Conservation (phyloP, 2,888 invertebrate genomes). For the Melipona beecheii region DNA sequence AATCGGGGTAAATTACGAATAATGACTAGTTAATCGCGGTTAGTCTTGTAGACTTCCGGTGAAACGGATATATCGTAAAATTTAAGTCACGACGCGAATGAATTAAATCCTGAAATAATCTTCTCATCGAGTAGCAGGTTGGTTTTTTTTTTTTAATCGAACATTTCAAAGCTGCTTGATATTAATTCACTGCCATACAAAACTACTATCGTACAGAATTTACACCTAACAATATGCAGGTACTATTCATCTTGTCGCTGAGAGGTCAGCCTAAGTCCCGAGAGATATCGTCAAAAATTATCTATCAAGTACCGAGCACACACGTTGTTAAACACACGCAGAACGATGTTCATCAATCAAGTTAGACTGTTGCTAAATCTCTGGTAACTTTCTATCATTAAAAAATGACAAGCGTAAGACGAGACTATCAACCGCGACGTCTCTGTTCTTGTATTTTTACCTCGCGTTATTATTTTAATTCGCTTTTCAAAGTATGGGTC, state of each 20-base stretch:
- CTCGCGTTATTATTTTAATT: not conserved
- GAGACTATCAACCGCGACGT: constrained; percentile 21
- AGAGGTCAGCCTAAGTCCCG: not conserved
- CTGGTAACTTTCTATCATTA: constrained; percentile 30
- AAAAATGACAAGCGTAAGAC: constrained; percentile 27
- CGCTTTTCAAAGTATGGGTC: not conserved
- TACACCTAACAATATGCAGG: not conserved
- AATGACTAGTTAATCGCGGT: too few relatives aligned
- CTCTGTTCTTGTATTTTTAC: constrained; percentile 23
- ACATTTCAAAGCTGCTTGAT: not conserved
- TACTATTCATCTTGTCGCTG: constrained; percentile 12
- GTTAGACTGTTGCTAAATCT: constrained; percentile 37
- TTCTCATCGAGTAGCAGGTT: not conserved
- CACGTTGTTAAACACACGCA: not conserved
- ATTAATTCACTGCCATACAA: not conserved
- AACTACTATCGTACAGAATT: not conserved
- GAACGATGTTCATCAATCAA: constrained; percentile 20
- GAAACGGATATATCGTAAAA: too few relatives aligned
- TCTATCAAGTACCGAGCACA: constrained; percentile 7
- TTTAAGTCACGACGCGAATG: too few relatives aligned
- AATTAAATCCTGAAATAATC: not conserved
- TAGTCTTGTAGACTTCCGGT: too few relatives aligned
- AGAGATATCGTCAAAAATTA: constrained; percentile 1
- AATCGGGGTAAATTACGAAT: too few relatives aligned
- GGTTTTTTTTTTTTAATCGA: too few relatives aligned